Evolutionary conservation across 2,888 invertebrate genomes (phyloP), one percentile per base, ranked within the genome.

Genomic region (Drosophila diplacantha): DNA sequence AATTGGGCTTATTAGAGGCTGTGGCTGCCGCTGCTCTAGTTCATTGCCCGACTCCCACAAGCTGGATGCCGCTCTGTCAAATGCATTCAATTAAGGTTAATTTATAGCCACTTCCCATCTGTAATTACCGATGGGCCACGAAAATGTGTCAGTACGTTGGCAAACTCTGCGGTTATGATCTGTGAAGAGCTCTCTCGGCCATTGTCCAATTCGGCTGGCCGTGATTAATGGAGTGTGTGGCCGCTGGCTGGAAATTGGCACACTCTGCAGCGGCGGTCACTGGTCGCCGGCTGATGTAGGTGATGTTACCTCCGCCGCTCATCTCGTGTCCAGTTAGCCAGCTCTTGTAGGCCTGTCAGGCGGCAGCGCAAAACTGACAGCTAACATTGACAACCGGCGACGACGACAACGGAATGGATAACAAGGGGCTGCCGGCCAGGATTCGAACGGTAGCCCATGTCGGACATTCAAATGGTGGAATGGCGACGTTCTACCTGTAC

Each of bases 81-180:
- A 79, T 75, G 82, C 82, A 80, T 83, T 80, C 82, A 79, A 80
- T 80, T 83, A 81, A 79, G 80, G 80, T 80, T 80, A 80, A 80
- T 80, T 81, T 72, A 71, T 61, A 68, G 69, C 84, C 77, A 80
- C 80, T 80, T 80, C 84, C 80, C 80, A 41, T 62, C 31, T 49
- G 60, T 79, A 80, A 80, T 80, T 79, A 83, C 79, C 46, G 0
- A 43, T 35, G 43, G 34, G 44, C 39, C 55, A 39, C 62, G 51
- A 64, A 72, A 69, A 76, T 76, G 66, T 81, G 73, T 59, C 75
- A 72, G 74, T 47, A 58, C 64, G 65, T 71, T 73, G 64, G 79
- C 61, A 71, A 56, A 31, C 49, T 47, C 62, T 78, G 77, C 78
- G 83, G 77, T 77, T 78, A 74, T 80, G 63, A 81, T 70, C 77